Percentiles rank a stretch among this genome's conserved stretches.
These are phyloP conservation scores for Rhamphomyia laevipes DNA, from an alignment of 2,888 invertebrate genomes.

Conservation along the genomic window DNA sequence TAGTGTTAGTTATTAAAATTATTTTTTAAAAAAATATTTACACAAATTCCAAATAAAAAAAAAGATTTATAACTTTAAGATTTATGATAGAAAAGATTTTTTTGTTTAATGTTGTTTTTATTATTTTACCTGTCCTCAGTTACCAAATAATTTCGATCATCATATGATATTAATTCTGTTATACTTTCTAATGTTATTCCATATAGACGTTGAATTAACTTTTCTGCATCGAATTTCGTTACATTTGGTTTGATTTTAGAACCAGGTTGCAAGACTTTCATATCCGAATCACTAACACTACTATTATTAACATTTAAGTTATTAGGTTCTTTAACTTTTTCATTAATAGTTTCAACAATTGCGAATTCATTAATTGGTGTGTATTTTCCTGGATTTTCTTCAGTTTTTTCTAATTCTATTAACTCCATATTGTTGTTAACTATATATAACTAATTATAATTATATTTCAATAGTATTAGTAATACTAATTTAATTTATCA, in stretches of 20 bases:
- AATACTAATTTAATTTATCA: too few species aligned
- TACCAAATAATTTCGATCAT: slow-evolving; percentile 35
- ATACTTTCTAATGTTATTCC: slow-evolving; percentile 32
- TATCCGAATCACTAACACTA: background rate
- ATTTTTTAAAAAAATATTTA: background rate
- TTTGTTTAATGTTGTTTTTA: background rate
- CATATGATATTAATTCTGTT: slow-evolving; percentile 34
- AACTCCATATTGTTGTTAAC: background rate
- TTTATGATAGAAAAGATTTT: background rate
- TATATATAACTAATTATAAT: too few species aligned
- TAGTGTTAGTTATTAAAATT: background rate
- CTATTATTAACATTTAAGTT: background rate
- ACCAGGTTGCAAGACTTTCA: slow-evolving; percentile 28
- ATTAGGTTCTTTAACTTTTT: background rate
- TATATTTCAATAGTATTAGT: too few species aligned
- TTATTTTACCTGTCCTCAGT: slow-evolving; percentile 30
- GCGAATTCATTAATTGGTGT: background rate
- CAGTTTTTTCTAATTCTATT: background rate
- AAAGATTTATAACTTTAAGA: background rate
- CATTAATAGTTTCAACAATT: background rate
- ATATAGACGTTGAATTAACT: slow-evolving; percentile 31
- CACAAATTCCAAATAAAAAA: background rate
- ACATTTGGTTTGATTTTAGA: slow-evolving; percentile 32
- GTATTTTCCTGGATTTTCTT: background rate
- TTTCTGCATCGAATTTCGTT: slow-evolving; percentile 25